phyloP scores from a whole-genome alignment of 2,113 vertebrate species.

The Ammodytes dubius region DNA sequence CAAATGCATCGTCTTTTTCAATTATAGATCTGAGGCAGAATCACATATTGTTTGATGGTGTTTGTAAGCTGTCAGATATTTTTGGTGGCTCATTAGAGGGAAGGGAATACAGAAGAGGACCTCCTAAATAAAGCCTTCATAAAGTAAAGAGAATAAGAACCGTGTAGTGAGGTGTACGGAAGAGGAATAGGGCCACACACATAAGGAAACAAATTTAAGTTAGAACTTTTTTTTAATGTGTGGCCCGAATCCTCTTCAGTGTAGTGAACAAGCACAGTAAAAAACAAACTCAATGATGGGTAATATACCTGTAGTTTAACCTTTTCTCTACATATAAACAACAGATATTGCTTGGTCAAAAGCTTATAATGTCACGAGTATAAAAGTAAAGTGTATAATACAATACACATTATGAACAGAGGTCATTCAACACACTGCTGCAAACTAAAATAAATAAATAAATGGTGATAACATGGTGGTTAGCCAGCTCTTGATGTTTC shows the following conservation, averaged over 20 bases:
- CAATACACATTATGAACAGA: conserved; percentile 63
- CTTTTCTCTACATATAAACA: conserved; percentile 53
- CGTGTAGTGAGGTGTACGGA: conserved; percentile 60
- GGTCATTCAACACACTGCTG: conserved; percentile 40
- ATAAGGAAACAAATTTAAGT: no score
- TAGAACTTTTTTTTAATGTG: no score
- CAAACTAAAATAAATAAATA: conserved; percentile 3
- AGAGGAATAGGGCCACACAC: no score
- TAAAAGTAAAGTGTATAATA: conserved; percentile 69
- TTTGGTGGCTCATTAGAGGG: conserved; percentile 48
- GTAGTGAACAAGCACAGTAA: conserved; percentile 50
- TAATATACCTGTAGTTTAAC: conserved; percentile 58
- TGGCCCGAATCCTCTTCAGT: no score
- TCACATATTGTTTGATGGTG: conserved; percentile 34
- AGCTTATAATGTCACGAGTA: conserved; percentile 58
- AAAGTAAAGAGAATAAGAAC: conserved; percentile 59
- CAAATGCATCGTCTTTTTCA: conserved; percentile 31
- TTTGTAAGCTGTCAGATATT: conserved; percentile 45
- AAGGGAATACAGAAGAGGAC: conserved; percentile 40
- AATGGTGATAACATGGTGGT: conserved; percentile 8
- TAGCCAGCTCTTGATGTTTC: conserved; percentile 42
- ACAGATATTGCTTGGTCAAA: conserved; percentile 80
- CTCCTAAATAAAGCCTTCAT: conserved; percentile 55
- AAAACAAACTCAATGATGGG: conserved; percentile 36
- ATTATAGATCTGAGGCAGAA: conserved; percentile 12